Base-by-base conservation (phyloP, 2,888 invertebrate species). In the Metacarcinus magister region DNA sequence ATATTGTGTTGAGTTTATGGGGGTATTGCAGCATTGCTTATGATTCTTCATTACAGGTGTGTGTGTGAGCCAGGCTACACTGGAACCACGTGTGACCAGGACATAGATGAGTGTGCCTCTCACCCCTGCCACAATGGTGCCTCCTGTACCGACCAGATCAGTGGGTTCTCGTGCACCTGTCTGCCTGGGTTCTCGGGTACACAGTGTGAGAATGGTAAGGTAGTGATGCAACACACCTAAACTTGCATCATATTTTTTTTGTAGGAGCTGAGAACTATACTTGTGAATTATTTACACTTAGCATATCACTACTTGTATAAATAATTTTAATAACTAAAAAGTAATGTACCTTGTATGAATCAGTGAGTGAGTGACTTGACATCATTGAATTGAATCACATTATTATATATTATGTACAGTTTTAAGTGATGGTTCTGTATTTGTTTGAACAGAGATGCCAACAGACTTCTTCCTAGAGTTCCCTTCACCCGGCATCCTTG, bases 381-480 rank as follows among this genome's bases (percentile, higher is more conserved):
- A 75, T 7, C 5, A n/a, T 7, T 75, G 28, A 75, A 75, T 28
- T 67, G 67, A 13, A 19, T 67, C 13, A 67, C 67, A 67, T 67
- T 67, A 75, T 23, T 75, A 5, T 3, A n/a, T 75, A 28, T 28
- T 75, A 75, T 28, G 8, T 75, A 75, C 28, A 28, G 23, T 75
- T 23, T 0, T 75, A 10, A 75, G 7, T 75, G 8, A 28, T 75
- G 28, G 28, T 60, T 60, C 75, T 75, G n/a, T 75, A 67, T 75
- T 28, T 28, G 32, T 95, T 23, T 95, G 43, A 23, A 19, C 97
- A 97, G 98, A 97, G 97, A 97, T 98, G 91, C 97, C 97, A 16
- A 97, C 98, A 0, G 98, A 98, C 97, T 98, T 98, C 97, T 97
- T 98, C 28, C 97, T 98, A 97, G 97, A 98, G 95, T 98, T 98